Conservation (phyloP, 2,113 vertebrate species). For the Sorex fumeus region DNA sequence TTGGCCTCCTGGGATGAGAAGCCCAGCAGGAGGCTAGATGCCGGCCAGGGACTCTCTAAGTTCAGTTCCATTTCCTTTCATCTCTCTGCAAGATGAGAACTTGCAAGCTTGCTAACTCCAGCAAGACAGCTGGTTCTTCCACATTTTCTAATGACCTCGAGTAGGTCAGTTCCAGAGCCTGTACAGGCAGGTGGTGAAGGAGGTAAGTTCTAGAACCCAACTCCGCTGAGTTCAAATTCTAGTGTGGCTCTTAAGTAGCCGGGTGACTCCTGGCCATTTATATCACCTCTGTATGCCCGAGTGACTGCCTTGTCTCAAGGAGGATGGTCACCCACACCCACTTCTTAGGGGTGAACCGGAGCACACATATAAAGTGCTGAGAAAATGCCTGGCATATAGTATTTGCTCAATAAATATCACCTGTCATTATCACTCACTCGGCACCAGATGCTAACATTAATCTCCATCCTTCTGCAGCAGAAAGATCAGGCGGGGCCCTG, state of each 20-base stretch:
- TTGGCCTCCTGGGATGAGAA: not conserved
- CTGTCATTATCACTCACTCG: not conserved
- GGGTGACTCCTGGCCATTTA: not conserved
- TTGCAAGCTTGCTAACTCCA: no score
- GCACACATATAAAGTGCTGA: not conserved
- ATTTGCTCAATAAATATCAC: not conserved
- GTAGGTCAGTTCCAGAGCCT: no score
- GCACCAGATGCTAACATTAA: not conserved
- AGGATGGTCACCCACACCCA: not conserved
- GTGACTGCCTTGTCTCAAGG: not conserved
- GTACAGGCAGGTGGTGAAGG: not conserved
- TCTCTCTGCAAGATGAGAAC: not conserved
- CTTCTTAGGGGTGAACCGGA: not conserved
- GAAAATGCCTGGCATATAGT: not conserved
- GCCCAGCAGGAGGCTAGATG: not conserved
- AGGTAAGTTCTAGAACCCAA: not conserved
- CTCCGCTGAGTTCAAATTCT: not conserved
- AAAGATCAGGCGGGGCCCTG: not conserved
- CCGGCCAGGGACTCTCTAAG: no score
- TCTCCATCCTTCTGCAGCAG: not conserved
- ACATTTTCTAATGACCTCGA: not conserved
- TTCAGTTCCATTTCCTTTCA: not conserved
- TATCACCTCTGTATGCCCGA: not conserved
- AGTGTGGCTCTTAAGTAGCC: not conserved
- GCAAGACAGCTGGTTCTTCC: not conserved